A percentile compares a stretch with the other conserved stretches of the same genome.
Evolutionary conservation across 2,113 vertebrate genomes (phyloP).

Genomic region (Corynorhinus townsendii): DNA sequence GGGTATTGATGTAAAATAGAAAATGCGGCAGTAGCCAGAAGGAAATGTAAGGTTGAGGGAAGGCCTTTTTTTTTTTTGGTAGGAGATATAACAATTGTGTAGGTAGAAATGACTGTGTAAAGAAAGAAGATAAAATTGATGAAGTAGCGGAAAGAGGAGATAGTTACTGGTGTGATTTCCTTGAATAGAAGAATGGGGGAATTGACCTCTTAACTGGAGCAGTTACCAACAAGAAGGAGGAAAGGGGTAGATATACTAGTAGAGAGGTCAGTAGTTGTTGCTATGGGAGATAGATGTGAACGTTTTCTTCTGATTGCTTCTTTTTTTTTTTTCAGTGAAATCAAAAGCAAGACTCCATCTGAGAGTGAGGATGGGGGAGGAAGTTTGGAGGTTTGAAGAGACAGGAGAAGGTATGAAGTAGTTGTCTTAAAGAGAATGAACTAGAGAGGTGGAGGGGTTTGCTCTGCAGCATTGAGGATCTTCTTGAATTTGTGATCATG

Average conservation of each 20-base stretch:
- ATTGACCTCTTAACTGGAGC: background rate
- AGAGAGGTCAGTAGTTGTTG: background rate
- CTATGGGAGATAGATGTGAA: background rate
- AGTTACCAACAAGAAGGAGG: background rate
- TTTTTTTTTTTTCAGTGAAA: conserved; percentile 33
- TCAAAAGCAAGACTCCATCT: conserved; percentile 39
- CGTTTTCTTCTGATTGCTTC: conserved; percentile 30
- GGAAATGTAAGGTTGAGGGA: background rate
- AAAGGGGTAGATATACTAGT: background rate
- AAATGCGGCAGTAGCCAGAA: background rate
- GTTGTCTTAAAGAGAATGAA: background rate
- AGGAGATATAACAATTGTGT: background rate
- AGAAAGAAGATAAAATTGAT: background rate
- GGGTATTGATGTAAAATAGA: background rate
- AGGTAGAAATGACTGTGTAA: background rate
- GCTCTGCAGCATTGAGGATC: background rate
- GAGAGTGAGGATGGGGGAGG: conserved; percentile 56
- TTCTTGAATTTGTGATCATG: background rate
- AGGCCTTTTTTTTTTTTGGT: background rate
- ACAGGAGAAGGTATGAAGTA: conserved; percentile 36
- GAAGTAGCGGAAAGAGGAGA: background rate
- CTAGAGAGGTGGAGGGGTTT: background rate
- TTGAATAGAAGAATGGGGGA: background rate
- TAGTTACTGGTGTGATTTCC: background rate
- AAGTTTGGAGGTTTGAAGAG: conserved; percentile 50